Conservation (phyloP, 2,113 vertebrate genomes). For the Paralichthys olivaceus region DNA sequence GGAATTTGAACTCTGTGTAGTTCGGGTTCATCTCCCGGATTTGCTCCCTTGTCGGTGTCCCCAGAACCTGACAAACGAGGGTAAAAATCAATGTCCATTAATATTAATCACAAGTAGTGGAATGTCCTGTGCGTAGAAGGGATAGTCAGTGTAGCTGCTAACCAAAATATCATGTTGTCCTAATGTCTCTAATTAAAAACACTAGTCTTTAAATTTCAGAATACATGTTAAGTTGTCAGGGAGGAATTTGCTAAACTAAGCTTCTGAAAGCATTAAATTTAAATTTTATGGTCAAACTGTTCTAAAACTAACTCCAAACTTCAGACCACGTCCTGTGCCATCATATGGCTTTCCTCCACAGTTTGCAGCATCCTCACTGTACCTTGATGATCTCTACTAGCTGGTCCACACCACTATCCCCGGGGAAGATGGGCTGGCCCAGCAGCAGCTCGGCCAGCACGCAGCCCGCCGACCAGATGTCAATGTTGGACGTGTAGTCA, state of each 20-base stretch:
- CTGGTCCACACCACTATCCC: slow-evolving; percentile 94
- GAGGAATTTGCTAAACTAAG: neutral
- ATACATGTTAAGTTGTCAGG: neutral
- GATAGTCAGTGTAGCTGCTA: neutral
- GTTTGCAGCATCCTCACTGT: slow-evolving; percentile 10
- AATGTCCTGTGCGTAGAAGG: neutral
- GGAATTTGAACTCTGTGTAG: slow-evolving; percentile 96
- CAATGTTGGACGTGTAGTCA: slow-evolving; percentile 94
- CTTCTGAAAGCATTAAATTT: too few relatives aligned
- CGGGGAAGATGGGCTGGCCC: slow-evolving; percentile 94
- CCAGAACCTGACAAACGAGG: slow-evolving; percentile 84
- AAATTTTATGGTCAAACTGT: too few relatives aligned
- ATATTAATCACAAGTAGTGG: neutral
- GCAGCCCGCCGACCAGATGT: slow-evolving; percentile 95
- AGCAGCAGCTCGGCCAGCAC: slow-evolving; percentile 91
- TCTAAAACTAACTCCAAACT: neutral
- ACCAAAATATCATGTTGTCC: neutral
- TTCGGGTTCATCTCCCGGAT: slow-evolving; percentile 97
- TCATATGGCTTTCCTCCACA: slow-evolving; percentile 1
- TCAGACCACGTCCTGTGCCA: neutral
- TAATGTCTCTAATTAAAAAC: neutral
- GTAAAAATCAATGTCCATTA: neutral
- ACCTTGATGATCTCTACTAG: slow-evolving; percentile 97
- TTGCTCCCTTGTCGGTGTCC: slow-evolving; percentile 94
- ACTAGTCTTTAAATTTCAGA: neutral